Evolutionary conservation across 2,888 invertebrate genomes (phyloP).

Genomic region (Drosophila pseudotalamancana): DNA sequence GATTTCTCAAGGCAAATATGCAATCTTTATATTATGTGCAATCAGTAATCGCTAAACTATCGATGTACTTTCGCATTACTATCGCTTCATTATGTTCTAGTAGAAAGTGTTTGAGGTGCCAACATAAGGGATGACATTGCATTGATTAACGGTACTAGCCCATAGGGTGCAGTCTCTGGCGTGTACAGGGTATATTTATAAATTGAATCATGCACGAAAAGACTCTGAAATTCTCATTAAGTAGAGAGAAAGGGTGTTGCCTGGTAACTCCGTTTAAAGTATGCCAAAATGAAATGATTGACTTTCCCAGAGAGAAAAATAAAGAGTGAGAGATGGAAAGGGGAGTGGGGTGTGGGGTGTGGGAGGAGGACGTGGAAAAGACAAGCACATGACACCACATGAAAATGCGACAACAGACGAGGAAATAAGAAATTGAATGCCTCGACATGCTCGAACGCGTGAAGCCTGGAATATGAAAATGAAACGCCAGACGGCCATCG

Average conservation of each 20-base stretch:
- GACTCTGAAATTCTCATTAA: constrained; percentile 29
- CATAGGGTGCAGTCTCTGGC: not conserved
- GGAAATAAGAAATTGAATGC: constrained; percentile 67
- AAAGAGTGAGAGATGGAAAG: not conserved
- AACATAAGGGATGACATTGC: too few species aligned
- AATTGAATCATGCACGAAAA: constrained; percentile 2
- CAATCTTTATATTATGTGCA: too few species aligned
- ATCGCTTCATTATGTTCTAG: too few species aligned
- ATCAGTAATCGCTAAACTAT: too few species aligned
- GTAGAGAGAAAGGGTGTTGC: constrained; percentile 18
- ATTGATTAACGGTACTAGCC: too few species aligned
- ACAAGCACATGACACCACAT: constrained; percentile 55
- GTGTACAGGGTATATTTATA: constrained; percentile 6
- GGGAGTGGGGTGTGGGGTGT: not conserved
- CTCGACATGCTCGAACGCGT: constrained; percentile 57
- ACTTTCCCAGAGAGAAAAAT: not conserved
- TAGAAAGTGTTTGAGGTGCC: too few species aligned
- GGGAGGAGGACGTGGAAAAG: not conserved
- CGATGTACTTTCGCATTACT: too few species aligned
- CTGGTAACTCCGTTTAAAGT: constrained; percentile 12
- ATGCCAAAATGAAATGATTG: constrained; percentile 43
- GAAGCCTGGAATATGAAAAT: constrained; percentile 49
- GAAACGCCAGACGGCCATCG: constrained; percentile 30
- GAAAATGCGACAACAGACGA: constrained; percentile 66
- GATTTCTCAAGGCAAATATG: too few species aligned